Conservation (phyloP, 2,113 vertebrate species). For the Tamias sibiricus region DNA sequence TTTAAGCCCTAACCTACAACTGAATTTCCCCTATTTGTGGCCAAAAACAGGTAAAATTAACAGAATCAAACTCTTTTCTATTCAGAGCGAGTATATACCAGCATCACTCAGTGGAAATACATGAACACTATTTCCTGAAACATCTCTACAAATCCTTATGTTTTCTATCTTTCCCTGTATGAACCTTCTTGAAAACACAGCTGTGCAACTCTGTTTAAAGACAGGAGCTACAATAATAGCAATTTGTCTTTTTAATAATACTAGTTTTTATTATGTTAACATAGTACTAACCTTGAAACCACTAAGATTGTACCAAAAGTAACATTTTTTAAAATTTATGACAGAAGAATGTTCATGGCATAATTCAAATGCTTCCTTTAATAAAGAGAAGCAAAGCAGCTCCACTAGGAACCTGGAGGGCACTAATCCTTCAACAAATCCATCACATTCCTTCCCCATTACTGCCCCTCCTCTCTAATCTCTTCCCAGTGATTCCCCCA, state of each 20-base stretch:
- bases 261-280: neutral
- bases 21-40: neutral
- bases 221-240: neutral
- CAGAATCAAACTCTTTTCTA: neutral
- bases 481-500: neutral
- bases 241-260: neutral
- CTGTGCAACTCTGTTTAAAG: neutral
- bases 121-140: conserved; percentile 36
- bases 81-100: neutral
- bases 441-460: neutral
- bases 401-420: neutral
- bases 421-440: neutral
- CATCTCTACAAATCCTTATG: neutral
- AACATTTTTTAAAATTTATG: neutral
- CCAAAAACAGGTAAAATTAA: neutral
- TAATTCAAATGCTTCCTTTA: neutral
- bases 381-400: neutral
- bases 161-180: neutral
- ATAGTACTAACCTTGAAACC: neutral
- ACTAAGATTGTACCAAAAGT: neutral
- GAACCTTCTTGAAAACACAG: neutral
- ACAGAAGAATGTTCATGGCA: neutral
- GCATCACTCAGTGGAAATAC: conserved; percentile 8
- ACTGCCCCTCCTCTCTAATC: neutral
- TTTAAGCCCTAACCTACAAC: neutral